A percentile compares a stretch with the other conserved stretches of the same genome.
Conservation (phyloP, 1,140 invertebrate species). For the Magallana angulata region DNA sequence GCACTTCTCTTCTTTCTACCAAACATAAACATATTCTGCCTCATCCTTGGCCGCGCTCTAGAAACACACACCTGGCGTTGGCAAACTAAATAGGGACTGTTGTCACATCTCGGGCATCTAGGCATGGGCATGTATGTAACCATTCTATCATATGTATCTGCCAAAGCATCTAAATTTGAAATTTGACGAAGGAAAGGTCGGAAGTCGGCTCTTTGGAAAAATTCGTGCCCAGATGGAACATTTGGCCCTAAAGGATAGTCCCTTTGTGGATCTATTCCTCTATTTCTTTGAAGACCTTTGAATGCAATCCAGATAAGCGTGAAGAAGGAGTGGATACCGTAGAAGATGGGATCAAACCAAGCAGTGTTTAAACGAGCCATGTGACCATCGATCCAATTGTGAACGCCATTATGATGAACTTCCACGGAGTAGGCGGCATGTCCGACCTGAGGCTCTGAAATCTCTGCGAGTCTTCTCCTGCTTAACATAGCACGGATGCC, state of each 20-base stretch:
- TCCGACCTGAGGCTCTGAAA: slow-evolving; percentile 53
- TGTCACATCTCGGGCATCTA: slow-evolving; percentile 37
- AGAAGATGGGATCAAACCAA: slow-evolving; percentile 64
- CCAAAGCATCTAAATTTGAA: slow-evolving; percentile 55
- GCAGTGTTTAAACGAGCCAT: slow-evolving; percentile 55
- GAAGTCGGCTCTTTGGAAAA: slow-evolving; percentile 1
- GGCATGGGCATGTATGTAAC: slow-evolving; percentile 54
- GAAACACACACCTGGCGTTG: not conserved
- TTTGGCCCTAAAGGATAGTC: not conserved
- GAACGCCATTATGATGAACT: slow-evolving; percentile 56
- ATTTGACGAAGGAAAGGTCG: slow-evolving; percentile 50
- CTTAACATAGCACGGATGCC: slow-evolving; percentile 52
- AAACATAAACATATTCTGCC: not conserved
- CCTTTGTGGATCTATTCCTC: not conserved
- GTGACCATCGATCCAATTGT: slow-evolving; percentile 62
- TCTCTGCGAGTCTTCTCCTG: slow-evolving; percentile 45
- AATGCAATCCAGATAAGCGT: slow-evolving; percentile 78
- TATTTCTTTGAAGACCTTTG: slow-evolving; percentile 44
- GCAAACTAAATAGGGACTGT: not conserved
- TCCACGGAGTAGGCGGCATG: slow-evolving; percentile 46
- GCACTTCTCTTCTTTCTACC: not conserved
- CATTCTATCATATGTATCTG: slow-evolving; percentile 52
- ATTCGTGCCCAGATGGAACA: slow-evolving; percentile 32
- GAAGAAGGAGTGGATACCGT: slow-evolving; percentile 76
- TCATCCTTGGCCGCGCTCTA: not conserved